Evolutionary conservation across 1,140 invertebrate species (phyloP), one percentile per base, ranked within the genome.

Genomic region (Neuroterus valhalla): DNA sequence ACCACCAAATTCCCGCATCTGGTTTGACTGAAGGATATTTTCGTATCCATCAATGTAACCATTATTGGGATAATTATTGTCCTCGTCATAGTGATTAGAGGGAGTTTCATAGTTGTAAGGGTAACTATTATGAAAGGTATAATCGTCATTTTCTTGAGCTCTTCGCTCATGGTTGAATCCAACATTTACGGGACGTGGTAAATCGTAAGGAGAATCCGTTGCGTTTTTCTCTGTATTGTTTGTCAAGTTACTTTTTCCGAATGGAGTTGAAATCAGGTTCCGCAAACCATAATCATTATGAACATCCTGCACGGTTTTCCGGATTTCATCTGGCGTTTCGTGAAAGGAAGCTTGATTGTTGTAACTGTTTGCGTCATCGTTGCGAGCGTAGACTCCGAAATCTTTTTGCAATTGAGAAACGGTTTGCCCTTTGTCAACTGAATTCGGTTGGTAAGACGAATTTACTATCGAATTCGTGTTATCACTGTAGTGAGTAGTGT

Each of bases 71-170:
- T 84, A 87, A 70, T 75, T 78, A 71, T 84, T 81, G 38, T 19
- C 71, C 11, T 82, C 73, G 68, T 84, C 83, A 44, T 84, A 89
- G 77, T 87, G 87, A 84, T 87, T 89, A 5, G 86, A 72, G n/a
- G 88, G 88, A 3, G 88, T 89, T n/a, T 87, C 77, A 69, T 81
- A 86, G 77, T 84, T 85, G 14, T 75, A 78, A 0, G 79, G 77
- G 77, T 87, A 85, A 82, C 78, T 84, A 17, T 85, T 83, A 6
- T 80, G 62, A 55, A 82, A 81, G 2, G 77, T 84, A 42, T 75
- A 78, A 5, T 74, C 78, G 17, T 86, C 83, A 5, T 80, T 76
- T 15, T 71, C 46, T 45, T 82, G 83, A 8, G 73, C 44, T 46
- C 74, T 72, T 6, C 81, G 31, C 66, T 85, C 75, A 11, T 78